These are phyloP conservation scores for Hemicordylus capensis DNA, from an alignment of 2,113 vertebrate species.

Conservation along the genomic window DNA sequence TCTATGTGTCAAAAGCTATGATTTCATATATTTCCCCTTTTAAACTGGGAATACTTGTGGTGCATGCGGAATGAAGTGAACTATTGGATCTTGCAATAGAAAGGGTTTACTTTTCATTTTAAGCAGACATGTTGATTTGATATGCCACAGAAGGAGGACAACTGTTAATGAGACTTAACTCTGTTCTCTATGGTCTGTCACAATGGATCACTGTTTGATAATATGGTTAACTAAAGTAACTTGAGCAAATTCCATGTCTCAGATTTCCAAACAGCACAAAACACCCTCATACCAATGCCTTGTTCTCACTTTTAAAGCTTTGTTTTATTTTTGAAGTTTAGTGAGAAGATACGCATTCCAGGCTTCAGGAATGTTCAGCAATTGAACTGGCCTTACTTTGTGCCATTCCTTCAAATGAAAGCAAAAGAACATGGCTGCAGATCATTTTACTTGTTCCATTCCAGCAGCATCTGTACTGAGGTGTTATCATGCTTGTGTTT, in stretches of 20 bases:
- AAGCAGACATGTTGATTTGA: not conserved
- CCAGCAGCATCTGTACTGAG: not conserved
- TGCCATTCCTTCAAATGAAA: conserved; percentile 1
- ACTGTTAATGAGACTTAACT: not conserved
- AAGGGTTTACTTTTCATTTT: not conserved
- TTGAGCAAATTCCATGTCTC: not conserved
- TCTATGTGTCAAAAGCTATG: not conserved
- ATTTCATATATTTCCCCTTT: conserved; percentile 58
- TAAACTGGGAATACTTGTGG: not conserved
- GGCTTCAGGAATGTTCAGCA: not conserved
- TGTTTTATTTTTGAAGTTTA: conserved; percentile 23
- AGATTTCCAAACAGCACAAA: conserved; percentile 16
- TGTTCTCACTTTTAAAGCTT: not conserved
- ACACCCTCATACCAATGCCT: not conserved
- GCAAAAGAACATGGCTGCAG: not conserved
- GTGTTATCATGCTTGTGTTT: not conserved
- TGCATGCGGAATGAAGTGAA: conserved; percentile 2
- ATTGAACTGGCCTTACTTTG: not conserved
- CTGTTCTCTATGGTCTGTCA: conserved; percentile 28
- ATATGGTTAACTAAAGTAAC: conserved; percentile 27
- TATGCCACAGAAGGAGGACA: conserved; percentile 2
- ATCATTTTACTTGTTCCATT: conserved; percentile 4
- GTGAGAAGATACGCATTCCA: conserved; percentile 1
- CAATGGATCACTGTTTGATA: conserved; percentile 9
- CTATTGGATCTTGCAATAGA: not conserved